Evolutionary conservation across 2,888 invertebrate species (phyloP), one percentile per base, ranked within the genome.

Genomic region (Xestia rhomboidea): DNA sequence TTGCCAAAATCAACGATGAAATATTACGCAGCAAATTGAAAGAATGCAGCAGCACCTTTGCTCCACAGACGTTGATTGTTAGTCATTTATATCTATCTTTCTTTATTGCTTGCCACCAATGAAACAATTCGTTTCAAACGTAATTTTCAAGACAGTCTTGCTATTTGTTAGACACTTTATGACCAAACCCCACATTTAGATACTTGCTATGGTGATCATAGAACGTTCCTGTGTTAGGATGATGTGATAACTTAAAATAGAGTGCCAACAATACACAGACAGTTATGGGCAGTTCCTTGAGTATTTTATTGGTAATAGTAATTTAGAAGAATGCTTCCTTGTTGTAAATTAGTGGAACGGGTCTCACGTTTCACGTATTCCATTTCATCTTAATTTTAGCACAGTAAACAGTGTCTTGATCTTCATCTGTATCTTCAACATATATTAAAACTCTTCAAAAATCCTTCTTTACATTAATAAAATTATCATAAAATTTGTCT

Each of bases 211-310:
- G 57, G 13, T 77, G 66, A 73, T 77, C 64, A 67, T 41, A 76
- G 41, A 74, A 34, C 27, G 46, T 24, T 72, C 76, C 34, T 62
- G 62, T 68, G 68, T 24, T n/a, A 18, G 21, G 46, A 82, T 81
- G 86, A 87, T 82, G 86, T 82, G 77, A 82, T 77, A 63, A 75
- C 67, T 86, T 84, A 13, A 81, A 86, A 83, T 84, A 86, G 80
- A 79, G 57, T 62, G 75, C 78, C 24, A 81, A 67, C 54, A 72
- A 71, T 57, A 75, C 68, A 69, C 27, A 46, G 82, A 80, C 75
- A 77, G 71, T 71, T 69, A 82, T 73, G 24, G 66, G n/a, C 73
- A 77, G 62, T 79, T 69, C 57, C 63, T 68, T 67, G 49, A 78
- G 72, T 70, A 74, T 82, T 77, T 82, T 84, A 82, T 82, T 77